phyloP scores from a whole-genome alignment of 1,140 invertebrate species.

The Apocrypta bakeri region DNA sequence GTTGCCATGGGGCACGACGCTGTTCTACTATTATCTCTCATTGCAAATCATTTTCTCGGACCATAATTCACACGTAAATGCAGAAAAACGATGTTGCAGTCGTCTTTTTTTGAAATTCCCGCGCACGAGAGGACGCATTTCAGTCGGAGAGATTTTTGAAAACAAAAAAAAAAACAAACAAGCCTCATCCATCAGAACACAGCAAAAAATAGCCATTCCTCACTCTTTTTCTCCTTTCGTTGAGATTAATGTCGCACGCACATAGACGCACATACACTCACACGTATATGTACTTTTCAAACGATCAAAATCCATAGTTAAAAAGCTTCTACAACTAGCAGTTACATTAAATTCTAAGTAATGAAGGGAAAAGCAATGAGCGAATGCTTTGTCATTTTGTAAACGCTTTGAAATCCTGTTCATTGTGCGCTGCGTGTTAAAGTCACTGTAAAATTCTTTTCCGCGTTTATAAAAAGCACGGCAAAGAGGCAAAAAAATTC shows the following conservation, averaged over 20 bases:
- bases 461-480: not conserved
- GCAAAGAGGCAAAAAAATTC: not conserved
- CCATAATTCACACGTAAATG: not conserved
- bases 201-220: slow-evolving; percentile 18
- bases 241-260: not conserved
- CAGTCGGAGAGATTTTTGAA: not conserved
- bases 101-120: slow-evolving; percentile 11
- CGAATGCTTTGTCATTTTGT: slow-evolving; percentile 1
- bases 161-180: not conserved
- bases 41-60: slow-evolving; percentile 7
- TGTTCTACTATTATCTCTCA: slow-evolving; percentile 1
- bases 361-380: not conserved
- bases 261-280: too few relatives aligned
- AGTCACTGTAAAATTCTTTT: not conserved
- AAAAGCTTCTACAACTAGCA: not conserved
- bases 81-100: slow-evolving; percentile 22
- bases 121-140: not conserved
- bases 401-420: not conserved
- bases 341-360: not conserved
- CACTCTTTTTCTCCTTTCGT: slow-evolving; percentile 26
- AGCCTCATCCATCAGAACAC: not conserved
- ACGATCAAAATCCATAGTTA: slow-evolving; percentile 32
- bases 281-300: not conserved
- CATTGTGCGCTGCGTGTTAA: not conserved
- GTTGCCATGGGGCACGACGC: slow-evolving; percentile 9